Base-by-base conservation (phyloP, 2,797 vertebrate species). In the Ara ararauna region DNA sequence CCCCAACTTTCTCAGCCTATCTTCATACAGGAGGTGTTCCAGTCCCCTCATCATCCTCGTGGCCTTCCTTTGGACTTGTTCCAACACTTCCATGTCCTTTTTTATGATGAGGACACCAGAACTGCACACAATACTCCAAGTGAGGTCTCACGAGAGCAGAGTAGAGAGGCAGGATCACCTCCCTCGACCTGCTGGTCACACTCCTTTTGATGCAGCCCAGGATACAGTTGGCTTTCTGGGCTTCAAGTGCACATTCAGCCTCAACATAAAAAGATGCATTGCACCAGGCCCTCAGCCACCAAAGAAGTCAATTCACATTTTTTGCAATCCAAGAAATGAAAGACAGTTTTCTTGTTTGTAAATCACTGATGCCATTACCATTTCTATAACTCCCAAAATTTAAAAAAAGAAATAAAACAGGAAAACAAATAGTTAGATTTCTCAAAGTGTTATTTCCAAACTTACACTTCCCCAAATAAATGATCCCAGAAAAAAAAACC, bases 311-410 rank as follows among this genome's bases (percentile, higher is more conserved):
- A 51, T 50, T 74, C 48, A 85, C 20, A 82, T 64, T 53, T 65
- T 77, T 65, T 53, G n/a, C 50, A 75, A 94, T 21, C 7, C 40
- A 76, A 83, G 50, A 66, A 92, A 76, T 5, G 58, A 34, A 50
- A 81, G 12, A 45, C 12, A 47, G 15, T 51, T 77, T 74, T 44
- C 51, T 48, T 88, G 15, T 71, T n/a, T 42, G 11, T 9, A 83
- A 94, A 68, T 8, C 36, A 64, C 11, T 11, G 26, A 74, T 15
- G 5, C 23, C 21, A 47, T 42, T 74, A 51, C 26, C 0, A 0
- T 36, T 84, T 62, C n/a, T 67, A 29, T 56, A 51, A 83, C 3
- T 18, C 4, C 3, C 7, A 30, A 61, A 58, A 38, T 34, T 23
- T 6, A 29, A 61, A 58, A 24, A 11, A 58, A 34, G 6, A 58